Conservation (phyloP, 2,888 invertebrate genomes). For the Netelia melanura region DNA sequence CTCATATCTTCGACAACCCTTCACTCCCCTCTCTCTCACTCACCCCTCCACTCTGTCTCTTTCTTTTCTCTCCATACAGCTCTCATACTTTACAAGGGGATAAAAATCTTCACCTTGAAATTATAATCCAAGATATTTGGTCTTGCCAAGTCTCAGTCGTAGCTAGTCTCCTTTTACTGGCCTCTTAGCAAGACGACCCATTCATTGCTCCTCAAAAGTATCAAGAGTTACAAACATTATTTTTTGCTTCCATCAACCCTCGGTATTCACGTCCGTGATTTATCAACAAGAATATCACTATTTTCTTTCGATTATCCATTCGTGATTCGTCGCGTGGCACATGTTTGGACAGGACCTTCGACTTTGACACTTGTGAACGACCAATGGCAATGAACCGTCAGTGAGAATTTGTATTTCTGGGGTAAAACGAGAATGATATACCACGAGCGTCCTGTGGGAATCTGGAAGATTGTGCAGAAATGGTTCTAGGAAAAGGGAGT, state of each 20-base stretch:
- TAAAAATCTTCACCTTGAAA: slow-evolving; percentile 61
- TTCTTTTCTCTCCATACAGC: slow-evolving; percentile 18
- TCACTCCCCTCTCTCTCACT: slow-evolving; percentile 42
- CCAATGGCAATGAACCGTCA: not conserved
- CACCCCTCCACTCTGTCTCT: not conserved
- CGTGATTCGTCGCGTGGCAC: slow-evolving; percentile 60
- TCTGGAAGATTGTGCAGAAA: not conserved
- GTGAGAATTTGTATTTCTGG: slow-evolving; percentile 38
- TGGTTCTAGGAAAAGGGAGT: not conserved
- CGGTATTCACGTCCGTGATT: slow-evolving; percentile 38
- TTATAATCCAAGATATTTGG: slow-evolving; percentile 26
- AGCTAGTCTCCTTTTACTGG: slow-evolving; percentile 1
- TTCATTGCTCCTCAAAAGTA: slow-evolving; percentile 14
- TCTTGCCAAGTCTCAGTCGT: slow-evolving; percentile 39
- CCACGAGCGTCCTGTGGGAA: slow-evolving; percentile 20
- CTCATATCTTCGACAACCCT: slow-evolving; percentile 70
- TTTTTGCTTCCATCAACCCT: slow-evolving; percentile 20
- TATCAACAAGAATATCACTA: slow-evolving; percentile 22
- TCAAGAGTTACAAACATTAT: not conserved
- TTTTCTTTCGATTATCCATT: slow-evolving; percentile 64
- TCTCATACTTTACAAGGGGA: slow-evolving; percentile 56
- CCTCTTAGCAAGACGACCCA: not conserved
- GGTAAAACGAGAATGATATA: slow-evolving; percentile 29
- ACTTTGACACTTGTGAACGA: slow-evolving; percentile 3
- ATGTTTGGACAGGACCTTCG: slow-evolving; percentile 51